phyloP scores from a whole-genome alignment of 1,140 invertebrate genomes.

The Ctenoplectra terminalis region DNA sequence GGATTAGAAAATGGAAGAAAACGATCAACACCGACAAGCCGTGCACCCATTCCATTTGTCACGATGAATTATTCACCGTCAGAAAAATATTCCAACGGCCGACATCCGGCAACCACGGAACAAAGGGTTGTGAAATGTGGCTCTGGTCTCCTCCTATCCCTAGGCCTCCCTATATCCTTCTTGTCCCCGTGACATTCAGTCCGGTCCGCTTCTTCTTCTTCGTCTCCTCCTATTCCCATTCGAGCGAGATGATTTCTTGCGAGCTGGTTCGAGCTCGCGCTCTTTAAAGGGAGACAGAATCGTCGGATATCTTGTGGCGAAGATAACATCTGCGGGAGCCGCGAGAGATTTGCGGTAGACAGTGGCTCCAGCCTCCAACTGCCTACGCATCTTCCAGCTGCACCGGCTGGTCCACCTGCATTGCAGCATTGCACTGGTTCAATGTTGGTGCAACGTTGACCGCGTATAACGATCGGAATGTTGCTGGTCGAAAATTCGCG shows the following conservation, averaged over 20 bases:
- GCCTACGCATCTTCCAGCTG: constrained; percentile 52
- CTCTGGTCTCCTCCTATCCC: not conserved
- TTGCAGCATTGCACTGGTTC: constrained; percentile 50
- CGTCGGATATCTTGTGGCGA: constrained; percentile 37
- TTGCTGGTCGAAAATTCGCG: constrained; percentile 25
- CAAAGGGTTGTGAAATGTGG: constrained; percentile 31
- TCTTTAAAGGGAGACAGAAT: constrained; percentile 17
- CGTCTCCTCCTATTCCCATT: constrained; percentile 58
- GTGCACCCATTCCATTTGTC: constrained; percentile 23
- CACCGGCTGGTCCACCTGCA: constrained; percentile 55
- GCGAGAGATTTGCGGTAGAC: constrained; percentile 58
- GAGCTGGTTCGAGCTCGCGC: constrained; percentile 8
- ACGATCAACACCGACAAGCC: not conserved
- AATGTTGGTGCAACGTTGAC: constrained; percentile 50
- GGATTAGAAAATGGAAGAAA: constrained; percentile 14
- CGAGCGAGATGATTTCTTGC: constrained; percentile 54
- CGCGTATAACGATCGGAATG: constrained; percentile 46
- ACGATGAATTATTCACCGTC: constrained; percentile 30
- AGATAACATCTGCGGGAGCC: constrained; percentile 54
- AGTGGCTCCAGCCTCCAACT: constrained; percentile 38
- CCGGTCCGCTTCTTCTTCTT: constrained; percentile 27
- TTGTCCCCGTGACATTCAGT: constrained; percentile 27
- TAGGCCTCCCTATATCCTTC: constrained; percentile 5
- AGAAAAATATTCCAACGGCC: constrained; percentile 7
- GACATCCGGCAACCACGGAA: not conserved